Base-by-base conservation (phyloP, 2,113 vertebrate genomes). In the Scortum barcoo region DNA sequence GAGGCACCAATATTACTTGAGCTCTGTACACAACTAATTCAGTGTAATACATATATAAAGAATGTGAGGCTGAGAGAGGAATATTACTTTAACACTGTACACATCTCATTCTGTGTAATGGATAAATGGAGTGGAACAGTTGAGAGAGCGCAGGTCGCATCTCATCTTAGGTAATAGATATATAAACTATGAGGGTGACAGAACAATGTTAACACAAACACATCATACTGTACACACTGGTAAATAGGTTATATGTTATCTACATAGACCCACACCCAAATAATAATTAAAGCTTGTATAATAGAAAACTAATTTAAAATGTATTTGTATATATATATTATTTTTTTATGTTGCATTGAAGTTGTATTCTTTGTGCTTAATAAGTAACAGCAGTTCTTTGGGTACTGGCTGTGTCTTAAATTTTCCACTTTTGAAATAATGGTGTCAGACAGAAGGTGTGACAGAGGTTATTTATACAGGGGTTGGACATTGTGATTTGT, bases 51-150 rank as follows among this genome's bases (percentile, higher is more conserved):
- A 76, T 72, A 71, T 30, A 79, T 66, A 48, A 73, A 81, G 80
- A 60, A 60, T 22, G 61, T 36, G 71, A 53, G 48, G 11, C 7
- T 6, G 56, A 83, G 71, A 75, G 69, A 36, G 22, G 70, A 74
- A 40, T 72, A 75, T 83, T 80, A 57, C 74, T 56, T 74, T 62
- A 69, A 78, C 50, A 50, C 70, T 51, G 61, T 42, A 61, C 70
- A 81, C 87, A 63, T 74, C 74, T 75, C 74, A 73, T 81, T 76
- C 76, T 79, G 57, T 80, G 38, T 81, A 87, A 88, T 84, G 72
- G 67, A 68, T 78, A 75, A 82, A 86, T 74, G 86, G 65, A 86
- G 81, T 56, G 36, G 54, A 67, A 67, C 26, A n/a, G 73, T 50
- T 80, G 76, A 76, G 62, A 84, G 54, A 74, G 50, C 63, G 66